phyloP scores from a whole-genome alignment of 2,113 vertebrate genomes.

The Crocuta crocuta region DNA sequence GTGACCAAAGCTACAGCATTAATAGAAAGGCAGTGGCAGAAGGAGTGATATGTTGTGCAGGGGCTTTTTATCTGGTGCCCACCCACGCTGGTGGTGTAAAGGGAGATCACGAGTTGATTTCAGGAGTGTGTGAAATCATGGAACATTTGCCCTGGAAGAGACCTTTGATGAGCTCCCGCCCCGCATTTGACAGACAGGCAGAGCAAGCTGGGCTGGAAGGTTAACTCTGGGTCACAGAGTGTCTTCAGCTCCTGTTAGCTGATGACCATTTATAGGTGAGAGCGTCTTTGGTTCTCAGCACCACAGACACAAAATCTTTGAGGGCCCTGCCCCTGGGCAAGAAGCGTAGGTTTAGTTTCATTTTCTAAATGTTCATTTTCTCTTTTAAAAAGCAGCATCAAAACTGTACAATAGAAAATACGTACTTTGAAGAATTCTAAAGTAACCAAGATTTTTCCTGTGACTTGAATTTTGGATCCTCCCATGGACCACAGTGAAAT shows the following conservation, averaged over 20 bases:
- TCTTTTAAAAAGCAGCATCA: constrained; percentile 41
- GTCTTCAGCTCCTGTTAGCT: neutral
- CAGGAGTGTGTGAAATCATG: neutral
- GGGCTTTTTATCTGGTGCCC: neutral
- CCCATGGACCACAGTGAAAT: constrained; percentile 16
- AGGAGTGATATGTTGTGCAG: rapidly evolving
- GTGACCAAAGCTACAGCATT: neutral
- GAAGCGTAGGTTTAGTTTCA: neutral
- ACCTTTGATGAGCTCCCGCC: neutral
- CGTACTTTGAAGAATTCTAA: neutral
- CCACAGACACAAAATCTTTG: neutral
- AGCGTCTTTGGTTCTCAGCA: neutral
- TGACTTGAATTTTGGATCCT: constrained; percentile 56
- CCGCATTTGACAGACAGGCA: neutral
- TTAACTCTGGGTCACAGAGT: neutral
- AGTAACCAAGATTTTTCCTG: constrained; percentile 35
- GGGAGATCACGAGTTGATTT: neutral
- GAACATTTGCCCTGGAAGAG: neutral
- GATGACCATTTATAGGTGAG: neutral
- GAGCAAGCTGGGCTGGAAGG: neutral
- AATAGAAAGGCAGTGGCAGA: neutral
- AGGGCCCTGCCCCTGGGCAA: neutral
- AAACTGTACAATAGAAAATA: constrained; percentile 33
- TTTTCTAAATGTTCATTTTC: neutral
- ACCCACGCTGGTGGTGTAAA: neutral